These are phyloP conservation scores for Ennomos fuscantarius DNA, from an alignment of 2,888 invertebrate genomes.

Conservation along the genomic window DNA sequence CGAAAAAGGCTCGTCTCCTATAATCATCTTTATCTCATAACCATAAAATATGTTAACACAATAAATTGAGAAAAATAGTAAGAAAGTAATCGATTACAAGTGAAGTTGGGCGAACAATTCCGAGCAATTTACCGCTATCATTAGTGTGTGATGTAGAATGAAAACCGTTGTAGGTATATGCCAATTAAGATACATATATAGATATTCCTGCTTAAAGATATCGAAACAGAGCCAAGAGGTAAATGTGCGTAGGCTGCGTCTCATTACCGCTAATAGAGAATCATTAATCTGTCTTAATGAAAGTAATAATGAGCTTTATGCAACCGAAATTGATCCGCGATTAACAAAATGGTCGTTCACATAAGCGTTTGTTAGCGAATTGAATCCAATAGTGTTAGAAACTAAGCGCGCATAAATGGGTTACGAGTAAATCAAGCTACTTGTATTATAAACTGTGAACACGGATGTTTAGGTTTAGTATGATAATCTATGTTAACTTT, in stretches of 20 bases:
- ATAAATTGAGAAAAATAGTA: slow-evolving; percentile 11
- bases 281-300: slow-evolving; percentile 73
- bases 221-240: slow-evolving; percentile 55
- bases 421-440: too few species aligned
- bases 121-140: slow-evolving; percentile 33
- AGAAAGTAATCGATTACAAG: slow-evolving; percentile 36
- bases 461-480: too few species aligned
- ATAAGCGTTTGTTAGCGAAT: slow-evolving; percentile 3
- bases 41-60: slow-evolving; percentile 2
- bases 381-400: neutral
- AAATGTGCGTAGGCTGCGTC: slow-evolving; percentile 67
- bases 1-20: too few species aligned
- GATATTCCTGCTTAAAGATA: slow-evolving; percentile 36
- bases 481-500: too few species aligned
- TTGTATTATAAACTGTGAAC: too few species aligned
- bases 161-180: slow-evolving; percentile 22
- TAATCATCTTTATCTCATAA: too few species aligned
- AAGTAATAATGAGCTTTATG: slow-evolving; percentile 64
- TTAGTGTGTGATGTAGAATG: slow-evolving; percentile 36
- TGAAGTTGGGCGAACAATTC: slow-evolving; percentile 37
- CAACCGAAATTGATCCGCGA: slow-evolving; percentile 48
- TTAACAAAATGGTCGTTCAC: slow-evolving; percentile 12
- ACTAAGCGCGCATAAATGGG: neutral
- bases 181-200: slow-evolving; percentile 7
- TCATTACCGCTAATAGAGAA: slow-evolving; percentile 73